These are phyloP conservation scores for Iphiclides podalirius DNA, from an alignment of 2,888 invertebrate genomes.

Conservation along the genomic window DNA sequence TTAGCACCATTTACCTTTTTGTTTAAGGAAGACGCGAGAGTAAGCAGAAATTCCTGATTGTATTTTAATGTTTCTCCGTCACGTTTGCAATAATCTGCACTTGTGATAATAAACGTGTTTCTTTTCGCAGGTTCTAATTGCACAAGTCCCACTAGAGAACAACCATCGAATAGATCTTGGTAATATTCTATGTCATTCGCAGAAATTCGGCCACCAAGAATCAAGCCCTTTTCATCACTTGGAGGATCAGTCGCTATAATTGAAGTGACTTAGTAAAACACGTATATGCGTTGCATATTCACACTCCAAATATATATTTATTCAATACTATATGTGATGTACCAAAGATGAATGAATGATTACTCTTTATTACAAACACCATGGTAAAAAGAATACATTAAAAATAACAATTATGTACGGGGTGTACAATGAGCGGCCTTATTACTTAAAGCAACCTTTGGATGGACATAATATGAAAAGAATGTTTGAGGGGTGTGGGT, in stretches of 20 bases:
- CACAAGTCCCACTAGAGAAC: slow-evolving; percentile 47
- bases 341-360: too few species aligned
- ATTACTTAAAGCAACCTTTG: too few species aligned
- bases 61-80: slow-evolving; percentile 60
- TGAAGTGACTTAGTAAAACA: not conserved
- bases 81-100: slow-evolving; percentile 65
- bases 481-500: too few species aligned
- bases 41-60: slow-evolving; percentile 67
- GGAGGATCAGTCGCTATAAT: slow-evolving; percentile 55
- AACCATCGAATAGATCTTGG: slow-evolving; percentile 64
- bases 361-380: too few species aligned
- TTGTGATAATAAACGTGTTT: slow-evolving; percentile 58
- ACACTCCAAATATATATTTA: too few species aligned
- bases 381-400: too few species aligned
- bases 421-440: too few species aligned
- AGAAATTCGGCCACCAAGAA: slow-evolving; percentile 62
- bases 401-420: too few species aligned
- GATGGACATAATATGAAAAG: too few species aligned
- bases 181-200: slow-evolving; percentile 60
- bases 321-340: too few species aligned
- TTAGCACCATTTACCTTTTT: too few species aligned
- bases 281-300: too few species aligned
- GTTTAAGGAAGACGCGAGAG: slow-evolving; percentile 52
- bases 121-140: slow-evolving; percentile 44
- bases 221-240: slow-evolving; percentile 49